Evolutionary conservation across 2,888 invertebrate genomes (phyloP).

Genomic region (Omphaloscelis lunosa): DNA sequence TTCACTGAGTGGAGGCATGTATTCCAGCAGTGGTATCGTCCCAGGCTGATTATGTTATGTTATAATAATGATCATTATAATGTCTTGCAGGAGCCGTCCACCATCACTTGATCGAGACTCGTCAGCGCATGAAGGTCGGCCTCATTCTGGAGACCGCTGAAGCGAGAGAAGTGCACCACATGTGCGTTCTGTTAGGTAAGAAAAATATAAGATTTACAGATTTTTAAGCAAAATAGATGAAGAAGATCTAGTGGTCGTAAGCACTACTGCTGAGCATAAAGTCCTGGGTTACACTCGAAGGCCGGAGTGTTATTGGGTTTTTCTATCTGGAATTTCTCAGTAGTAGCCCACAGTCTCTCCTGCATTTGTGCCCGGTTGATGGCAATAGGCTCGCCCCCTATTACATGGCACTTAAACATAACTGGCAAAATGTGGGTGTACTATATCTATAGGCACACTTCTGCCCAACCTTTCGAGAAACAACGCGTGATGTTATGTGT

Average conservation of each 20-base stretch:
- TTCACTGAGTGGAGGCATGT: not conserved
- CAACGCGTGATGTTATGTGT: not conserved
- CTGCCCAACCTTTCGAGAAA: not conserved
- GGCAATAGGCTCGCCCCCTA: not conserved
- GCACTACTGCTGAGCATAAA: not conserved
- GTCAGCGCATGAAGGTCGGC: conserved; percentile 99
- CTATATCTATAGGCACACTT: too few species aligned
- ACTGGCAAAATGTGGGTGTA: not conserved
- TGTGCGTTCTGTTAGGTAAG: conserved; percentile 97
- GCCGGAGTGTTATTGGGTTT: not conserved
- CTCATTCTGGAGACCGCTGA: conserved; percentile 98
- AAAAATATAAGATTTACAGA: not conserved
- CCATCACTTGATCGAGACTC: conserved; percentile 98
- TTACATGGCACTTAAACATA: not conserved
- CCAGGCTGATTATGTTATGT: not conserved
- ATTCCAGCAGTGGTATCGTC: not conserved
- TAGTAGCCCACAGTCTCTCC: not conserved
- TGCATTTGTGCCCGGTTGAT: not conserved
- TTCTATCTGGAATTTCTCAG: not conserved
- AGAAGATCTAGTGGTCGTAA: not conserved
- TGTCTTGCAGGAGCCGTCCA: conserved; percentile 95
- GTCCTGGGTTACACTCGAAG: not conserved
- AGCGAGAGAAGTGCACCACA: conserved; percentile 98
- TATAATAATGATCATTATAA: not conserved
- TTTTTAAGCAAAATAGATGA: not conserved